phyloP scores from a whole-genome alignment of 2,888 invertebrate species.

The Polyploca ridens region DNA sequence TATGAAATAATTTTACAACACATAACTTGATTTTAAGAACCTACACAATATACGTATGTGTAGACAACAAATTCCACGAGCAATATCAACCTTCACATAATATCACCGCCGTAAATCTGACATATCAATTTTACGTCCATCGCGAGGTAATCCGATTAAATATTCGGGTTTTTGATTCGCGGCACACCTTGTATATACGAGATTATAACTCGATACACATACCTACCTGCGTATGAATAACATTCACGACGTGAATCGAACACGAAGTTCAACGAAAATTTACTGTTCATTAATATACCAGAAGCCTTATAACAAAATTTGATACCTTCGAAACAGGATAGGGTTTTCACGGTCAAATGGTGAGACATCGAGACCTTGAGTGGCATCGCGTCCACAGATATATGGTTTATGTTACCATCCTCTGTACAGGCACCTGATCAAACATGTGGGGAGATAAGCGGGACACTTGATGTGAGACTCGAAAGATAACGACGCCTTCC shows the following conservation, averaged over 20 bases:
- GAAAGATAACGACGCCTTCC: conserved; percentile 73
- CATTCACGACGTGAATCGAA: neutral
- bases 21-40: neutral
- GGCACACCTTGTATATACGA: conserved; percentile 28
- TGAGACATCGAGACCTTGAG: conserved; percentile 63
- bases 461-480: conserved; percentile 78
- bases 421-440: conserved; percentile 76
- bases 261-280: neutral
- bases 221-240: conserved; percentile 8
- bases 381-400: conserved; percentile 48
- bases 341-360: conserved; percentile 70
- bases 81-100: conserved; percentile 36
- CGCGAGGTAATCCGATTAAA: conserved; percentile 62
- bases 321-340: conserved; percentile 54
- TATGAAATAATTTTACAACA: neutral
- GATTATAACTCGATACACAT: conserved; percentile 31
- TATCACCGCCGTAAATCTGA: conserved; percentile 47
- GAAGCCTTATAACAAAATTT: conserved; percentile 57
- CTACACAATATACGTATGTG: conserved; percentile 9
- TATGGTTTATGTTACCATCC: conserved; percentile 63
- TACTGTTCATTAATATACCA: conserved; percentile 26
- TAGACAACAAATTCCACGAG: conserved; percentile 30
- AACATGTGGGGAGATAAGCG: conserved; percentile 79
- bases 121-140: conserved; percentile 56
- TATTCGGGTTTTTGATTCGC: conserved; percentile 34